Percentiles rank a stretch among this genome's conserved stretches.
These are phyloP conservation scores for Porites divaricata DNA, from an alignment of 92 coral and sea anemone genomes.

Conservation along the genomic window DNA sequence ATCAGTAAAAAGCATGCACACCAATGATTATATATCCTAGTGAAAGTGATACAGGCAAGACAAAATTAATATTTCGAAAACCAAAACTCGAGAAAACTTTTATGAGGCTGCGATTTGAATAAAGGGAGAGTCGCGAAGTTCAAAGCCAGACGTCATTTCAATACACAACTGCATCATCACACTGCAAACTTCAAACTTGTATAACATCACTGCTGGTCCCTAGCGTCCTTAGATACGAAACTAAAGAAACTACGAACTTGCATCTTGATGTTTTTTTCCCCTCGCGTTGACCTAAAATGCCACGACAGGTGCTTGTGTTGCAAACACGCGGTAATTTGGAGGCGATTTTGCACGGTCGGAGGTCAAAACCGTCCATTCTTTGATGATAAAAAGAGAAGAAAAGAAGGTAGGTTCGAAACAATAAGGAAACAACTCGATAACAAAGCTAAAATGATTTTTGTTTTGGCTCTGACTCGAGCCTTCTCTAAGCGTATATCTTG, in stretches of 20 bases:
- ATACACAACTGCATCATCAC: neutral
- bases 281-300: conserved; percentile 4
- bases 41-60: no score
- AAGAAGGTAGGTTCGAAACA: neutral
- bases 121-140: no score
- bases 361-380: conserved; percentile 17
- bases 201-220: neutral
- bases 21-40: no score
- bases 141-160: neutral
- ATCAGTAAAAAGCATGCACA: no score
- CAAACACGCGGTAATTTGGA: conserved; percentile 45
- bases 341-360: conserved; percentile 25
- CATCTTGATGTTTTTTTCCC: neutral
- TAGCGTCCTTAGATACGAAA: conserved; percentile 39
- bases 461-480: conserved; percentile 20
- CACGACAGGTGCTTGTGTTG: conserved; percentile 28
- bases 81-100: no score
- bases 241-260: neutral
- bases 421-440: neutral
- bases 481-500: neutral
- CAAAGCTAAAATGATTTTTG: conserved; percentile 40
- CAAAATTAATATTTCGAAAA: no score
- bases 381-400: neutral
- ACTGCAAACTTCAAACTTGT: conserved; percentile 3
- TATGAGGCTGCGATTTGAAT: no score